Base-by-base conservation (phyloP, 2,113 vertebrate species). In the Poeciliopsis turrubarensis region DNA sequence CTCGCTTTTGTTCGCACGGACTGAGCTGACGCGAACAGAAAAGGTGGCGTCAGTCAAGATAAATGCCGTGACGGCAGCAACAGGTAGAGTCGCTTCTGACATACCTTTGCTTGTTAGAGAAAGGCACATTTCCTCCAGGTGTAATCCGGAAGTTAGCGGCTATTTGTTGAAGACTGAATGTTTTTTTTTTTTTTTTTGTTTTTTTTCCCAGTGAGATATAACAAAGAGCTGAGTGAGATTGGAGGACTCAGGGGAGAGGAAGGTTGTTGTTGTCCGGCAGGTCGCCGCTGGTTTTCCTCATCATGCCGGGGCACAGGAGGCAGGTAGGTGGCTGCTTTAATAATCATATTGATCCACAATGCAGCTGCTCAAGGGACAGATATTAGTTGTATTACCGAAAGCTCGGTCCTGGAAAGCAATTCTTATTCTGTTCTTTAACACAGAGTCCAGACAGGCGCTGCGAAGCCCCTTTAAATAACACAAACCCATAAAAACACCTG, bases 81-180 rank as follows among this genome's bases (percentile, higher is more conserved):
- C 85, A 93, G 93, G 90, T 92, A 73, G 81, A 89, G 87, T 92
- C 68, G 78, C 90, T 90, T 91, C 88, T 68, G 11, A 85, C 86
- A 85, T 89, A 89, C 87, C 83, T 90, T 2, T 65, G 75, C 63
- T 15, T 2, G 54, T 34, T 4, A 68, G 47, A 75, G 78, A 72
- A 75, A 61, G 83, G 39, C 19, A 63, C 70, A 61, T 44, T 73
- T 41, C 84, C 83, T 70, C 73, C 22, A 1, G 57, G 68, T 64
- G 71, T 71, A 84, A 65, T 86, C 37, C 87, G 89, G 87, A 93
- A 92, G 89, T 89, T 79, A 14, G 13, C 39, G 63, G 2, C 41
- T 60, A 32, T 31, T 41, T 62, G 32, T 32, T 77, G 31, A 47
- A 25, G 22, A 69, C 74, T 67, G 34, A 5, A 19, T 37, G 34